Conservation (phyloP, 2,113 vertebrate genomes). For the Oncorhynchus tshawytscha region DNA sequence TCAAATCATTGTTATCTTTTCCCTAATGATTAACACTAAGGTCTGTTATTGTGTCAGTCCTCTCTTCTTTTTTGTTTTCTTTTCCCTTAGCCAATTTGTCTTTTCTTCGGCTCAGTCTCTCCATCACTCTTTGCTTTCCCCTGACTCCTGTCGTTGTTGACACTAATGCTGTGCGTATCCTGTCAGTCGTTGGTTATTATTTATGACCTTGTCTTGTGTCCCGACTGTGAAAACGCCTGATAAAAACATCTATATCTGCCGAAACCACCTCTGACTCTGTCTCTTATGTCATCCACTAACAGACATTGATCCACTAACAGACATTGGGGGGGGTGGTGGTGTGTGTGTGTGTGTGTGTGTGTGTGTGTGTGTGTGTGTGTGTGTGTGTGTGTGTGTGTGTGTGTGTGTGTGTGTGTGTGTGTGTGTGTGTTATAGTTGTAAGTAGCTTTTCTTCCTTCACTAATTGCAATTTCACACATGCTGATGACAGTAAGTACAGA, state of each 20-base stretch:
- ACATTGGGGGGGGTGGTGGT: background rate
- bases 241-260: constrained; percentile 77
- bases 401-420: background rate
- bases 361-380: constrained; percentile 6
- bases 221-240: constrained; percentile 79
- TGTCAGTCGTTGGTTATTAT: constrained; percentile 80
- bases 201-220: constrained; percentile 83
- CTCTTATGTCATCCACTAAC: background rate
- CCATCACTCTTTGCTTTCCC: constrained; percentile 46
- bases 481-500: too few relatives aligned
- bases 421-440: background rate
- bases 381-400: constrained; percentile 5
- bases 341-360: constrained; percentile 5
- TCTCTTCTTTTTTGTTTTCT: constrained; percentile 25
- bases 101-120: constrained; percentile 21
- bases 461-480: too few relatives aligned
- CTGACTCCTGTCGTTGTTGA: constrained; percentile 61
- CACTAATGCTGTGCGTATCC: constrained; percentile 72
- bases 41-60: constrained; percentile 57
- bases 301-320: background rate
- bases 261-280: constrained; percentile 1
- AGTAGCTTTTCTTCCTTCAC: background rate
- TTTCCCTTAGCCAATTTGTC: background rate
- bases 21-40: constrained; percentile 43
- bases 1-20: constrained; percentile 42